These are phyloP conservation scores for Episyrphus balteatus DNA, from an alignment of 1,140 invertebrate species.

Conservation along the genomic window DNA sequence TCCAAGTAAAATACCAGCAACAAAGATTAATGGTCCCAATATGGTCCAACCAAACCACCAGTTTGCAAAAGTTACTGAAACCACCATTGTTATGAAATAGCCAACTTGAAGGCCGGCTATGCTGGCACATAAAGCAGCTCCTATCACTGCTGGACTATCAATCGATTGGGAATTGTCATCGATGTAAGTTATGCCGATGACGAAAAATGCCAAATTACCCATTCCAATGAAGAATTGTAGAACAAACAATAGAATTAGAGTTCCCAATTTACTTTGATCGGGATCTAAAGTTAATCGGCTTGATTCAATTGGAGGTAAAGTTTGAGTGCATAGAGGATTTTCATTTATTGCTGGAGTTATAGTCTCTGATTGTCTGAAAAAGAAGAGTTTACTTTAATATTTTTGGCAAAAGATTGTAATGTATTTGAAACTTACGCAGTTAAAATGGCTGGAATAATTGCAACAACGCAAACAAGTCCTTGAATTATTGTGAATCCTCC, in stretches of 20 bases:
- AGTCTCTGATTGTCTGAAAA: not conserved
- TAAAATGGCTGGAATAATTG: slow-evolving; percentile 46
- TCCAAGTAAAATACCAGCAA: slow-evolving; percentile 42
- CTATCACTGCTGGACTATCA: slow-evolving; percentile 39
- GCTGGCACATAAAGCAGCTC: slow-evolving; percentile 21
- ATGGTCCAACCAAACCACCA: slow-evolving; percentile 50
- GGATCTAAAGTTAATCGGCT: slow-evolving; percentile 14
- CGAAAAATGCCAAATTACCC: slow-evolving; percentile 48
- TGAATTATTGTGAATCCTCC: slow-evolving; percentile 47
- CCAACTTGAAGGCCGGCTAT: slow-evolving; percentile 31
- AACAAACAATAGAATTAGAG: slow-evolving; percentile 42
- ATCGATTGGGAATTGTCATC: slow-evolving; percentile 53
- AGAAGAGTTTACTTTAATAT: not conserved
- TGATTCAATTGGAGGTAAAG: slow-evolving; percentile 15
- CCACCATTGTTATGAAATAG: slow-evolving; percentile 26
- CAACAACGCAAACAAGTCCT: slow-evolving; percentile 38
- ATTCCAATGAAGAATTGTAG: slow-evolving; percentile 49
- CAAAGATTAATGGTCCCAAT: slow-evolving; percentile 41
- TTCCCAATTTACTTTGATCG: slow-evolving; percentile 21
- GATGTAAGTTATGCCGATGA: slow-evolving; percentile 53
- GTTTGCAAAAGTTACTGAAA: slow-evolving; percentile 18
- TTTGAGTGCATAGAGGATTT: not conserved
- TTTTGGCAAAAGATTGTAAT: not conserved
- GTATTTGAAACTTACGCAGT: slow-evolving; percentile 23
- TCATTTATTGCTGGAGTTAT: not conserved